Evolutionary conservation across 2,113 vertebrate genomes (phyloP), one percentile per base, ranked within the genome.

Genomic region (Tapirus terrestris): DNA sequence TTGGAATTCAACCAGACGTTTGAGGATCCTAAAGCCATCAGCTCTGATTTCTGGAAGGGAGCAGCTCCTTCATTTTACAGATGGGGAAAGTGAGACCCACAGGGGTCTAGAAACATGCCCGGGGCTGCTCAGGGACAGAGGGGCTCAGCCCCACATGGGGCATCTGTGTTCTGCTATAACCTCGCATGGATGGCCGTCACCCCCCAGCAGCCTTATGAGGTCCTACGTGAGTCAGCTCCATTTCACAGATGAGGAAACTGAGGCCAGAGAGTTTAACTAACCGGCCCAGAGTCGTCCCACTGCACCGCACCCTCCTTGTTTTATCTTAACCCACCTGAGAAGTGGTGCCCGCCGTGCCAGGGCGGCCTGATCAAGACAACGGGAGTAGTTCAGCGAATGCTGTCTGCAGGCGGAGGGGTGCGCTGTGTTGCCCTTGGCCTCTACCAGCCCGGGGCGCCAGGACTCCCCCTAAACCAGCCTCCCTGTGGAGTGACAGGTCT

Each of bases 361-460:
- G 18, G 4, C 20, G 7, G 9, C 73, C 92, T 80, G 23, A 25
- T 3, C 2, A 43, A 48, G 43, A 29, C 5, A 33, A 60, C 2
- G 0, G 1, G 6, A 25, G 29, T 5, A 13, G 43, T 8, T 7
- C 2, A 1, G 53, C 1, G 17, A 27, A 18, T 0, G 1, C 75
- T 16, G 8, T 70, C 48, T 8, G 23, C 14, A 51, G 60, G 20
- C 27, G 76, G 63, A 48, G 63, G 6, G 2, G 56, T 17, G 16
- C 56, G 6, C 56, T 58, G 56, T 16, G 56, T 48, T 17, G 56
- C 56, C 56, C 4, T 29, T 77, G 76, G n/a, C 33, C 68, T 89
- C 61, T 2, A 9, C 21, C 13, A 13, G 0, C 58, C 45, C 68
- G 12, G 81, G 76, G 58, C 23, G 36, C 18, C 1, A 5, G 21